These are phyloP conservation scores for Sander lucioperca DNA, from an alignment of 2,113 vertebrate genomes.

Conservation along the genomic window DNA sequence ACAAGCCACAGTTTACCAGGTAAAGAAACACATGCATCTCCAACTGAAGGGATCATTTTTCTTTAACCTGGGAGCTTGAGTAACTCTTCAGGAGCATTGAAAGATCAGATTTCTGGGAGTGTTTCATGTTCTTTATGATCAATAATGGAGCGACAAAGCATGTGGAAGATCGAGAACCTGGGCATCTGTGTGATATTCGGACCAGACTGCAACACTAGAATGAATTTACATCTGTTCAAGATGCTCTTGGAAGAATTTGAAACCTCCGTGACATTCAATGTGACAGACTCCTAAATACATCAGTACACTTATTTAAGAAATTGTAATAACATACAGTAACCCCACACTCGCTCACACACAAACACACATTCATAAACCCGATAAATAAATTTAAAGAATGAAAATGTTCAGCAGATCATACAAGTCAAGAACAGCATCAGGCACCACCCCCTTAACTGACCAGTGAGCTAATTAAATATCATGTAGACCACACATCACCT, in stretches of 20 bases:
- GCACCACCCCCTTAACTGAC: background rate
- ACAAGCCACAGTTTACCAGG: slow-evolving; percentile 1
- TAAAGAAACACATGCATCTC: background rate
- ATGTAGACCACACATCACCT: background rate
- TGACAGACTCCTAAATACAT: slow-evolving; percentile 10
- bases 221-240: slow-evolving; percentile 22
- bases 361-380: slow-evolving; percentile 30
- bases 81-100: slow-evolving; percentile 8
- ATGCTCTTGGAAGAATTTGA: slow-evolving; percentile 39
- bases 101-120: slow-evolving; percentile 24
- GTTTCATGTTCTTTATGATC: background rate
- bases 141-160: background rate
- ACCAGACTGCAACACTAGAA: slow-evolving; percentile 5
- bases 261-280: background rate
- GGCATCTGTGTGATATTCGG: background rate
- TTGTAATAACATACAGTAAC: slow-evolving; percentile 36
- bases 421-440: slow-evolving; percentile 34
- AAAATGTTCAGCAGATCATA: slow-evolving; percentile 61
- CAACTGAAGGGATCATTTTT: background rate
- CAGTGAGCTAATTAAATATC: slow-evolving; percentile 29
- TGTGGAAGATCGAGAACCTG: background rate
- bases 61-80: background rate
- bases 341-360: background rate
- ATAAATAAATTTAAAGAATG: slow-evolving; percentile 64
- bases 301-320: slow-evolving; percentile 31